phyloP scores from a whole-genome alignment of 35 echinoderm and acorn worm genomes.

The Chiridota heheva region DNA sequence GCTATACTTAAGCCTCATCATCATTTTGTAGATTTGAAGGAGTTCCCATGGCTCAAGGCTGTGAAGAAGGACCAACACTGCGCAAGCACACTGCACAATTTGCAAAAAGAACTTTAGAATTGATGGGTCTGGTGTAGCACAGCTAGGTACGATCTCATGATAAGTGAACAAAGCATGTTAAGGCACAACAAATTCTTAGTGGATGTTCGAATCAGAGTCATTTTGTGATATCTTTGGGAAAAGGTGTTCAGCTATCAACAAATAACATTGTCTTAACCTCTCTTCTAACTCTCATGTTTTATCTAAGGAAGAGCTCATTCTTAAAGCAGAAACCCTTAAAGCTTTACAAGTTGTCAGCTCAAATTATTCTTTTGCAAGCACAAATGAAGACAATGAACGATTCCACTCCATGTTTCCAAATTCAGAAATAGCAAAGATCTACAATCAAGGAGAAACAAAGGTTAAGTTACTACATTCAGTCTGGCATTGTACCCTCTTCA shows the following conservation, averaged over 20 bases:
- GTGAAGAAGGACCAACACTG: no score
- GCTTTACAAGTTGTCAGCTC: not conserved
- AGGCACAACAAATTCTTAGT: not conserved
- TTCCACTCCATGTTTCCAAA: slow-evolving; percentile 13
- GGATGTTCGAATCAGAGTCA: not conserved
- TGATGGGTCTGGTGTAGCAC: not conserved
- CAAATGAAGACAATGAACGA: slow-evolving; percentile 9
- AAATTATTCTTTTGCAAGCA: slow-evolving; percentile 30
- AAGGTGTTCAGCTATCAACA: not conserved
- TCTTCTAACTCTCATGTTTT: no score
- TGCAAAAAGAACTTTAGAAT: not conserved
- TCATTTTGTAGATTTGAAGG: no score
- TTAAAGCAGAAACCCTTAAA: not conserved
- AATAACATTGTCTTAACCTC: no score
- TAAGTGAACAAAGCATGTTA: not conserved
- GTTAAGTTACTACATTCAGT: no score
- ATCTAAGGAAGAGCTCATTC: not conserved
- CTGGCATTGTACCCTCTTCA: no score
- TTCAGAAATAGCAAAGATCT: slow-evolving; percentile 29
- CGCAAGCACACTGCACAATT: not conserved
- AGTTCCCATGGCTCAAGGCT: no score
- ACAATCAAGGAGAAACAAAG: slow-evolving; percentile 30
- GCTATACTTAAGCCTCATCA: no score
- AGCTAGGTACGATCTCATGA: not conserved
- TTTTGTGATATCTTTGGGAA: slow-evolving; percentile 1